Conservation (phyloP, 1,140 invertebrate species). For the Mya arenaria region DNA sequence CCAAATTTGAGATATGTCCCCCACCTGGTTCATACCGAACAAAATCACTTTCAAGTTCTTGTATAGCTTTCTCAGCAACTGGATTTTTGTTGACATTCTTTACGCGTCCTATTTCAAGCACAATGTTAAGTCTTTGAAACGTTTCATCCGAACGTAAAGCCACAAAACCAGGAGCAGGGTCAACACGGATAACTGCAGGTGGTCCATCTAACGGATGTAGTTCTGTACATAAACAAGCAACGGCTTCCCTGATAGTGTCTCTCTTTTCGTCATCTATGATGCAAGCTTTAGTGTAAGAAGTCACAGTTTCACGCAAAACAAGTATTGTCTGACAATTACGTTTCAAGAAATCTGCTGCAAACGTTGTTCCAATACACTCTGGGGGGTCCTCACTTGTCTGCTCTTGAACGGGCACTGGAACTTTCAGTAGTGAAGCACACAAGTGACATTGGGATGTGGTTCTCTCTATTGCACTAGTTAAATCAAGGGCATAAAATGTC, state of each 20-base stretch:
- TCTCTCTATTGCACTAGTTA: slow-evolving; percentile 27
- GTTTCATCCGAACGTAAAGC: slow-evolving; percentile 13
- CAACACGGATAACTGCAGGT: slow-evolving; percentile 25
- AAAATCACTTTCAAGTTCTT: slow-evolving; percentile 49
- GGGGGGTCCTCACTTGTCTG: slow-evolving; percentile 23
- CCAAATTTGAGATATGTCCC: not conserved
- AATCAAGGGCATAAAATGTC: slow-evolving; percentile 59
- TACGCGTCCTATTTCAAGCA: slow-evolving; percentile 33
- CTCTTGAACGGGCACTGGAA: not conserved
- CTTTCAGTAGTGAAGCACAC: slow-evolving; percentile 49
- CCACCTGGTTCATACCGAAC: slow-evolving; percentile 15
- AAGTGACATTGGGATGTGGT: slow-evolving; percentile 35
- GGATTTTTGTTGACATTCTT: slow-evolving; percentile 57
- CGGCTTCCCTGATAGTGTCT: not conserved
- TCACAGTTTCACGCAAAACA: slow-evolving; percentile 53
- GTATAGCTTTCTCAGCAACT: slow-evolving; percentile 45
- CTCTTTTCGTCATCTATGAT: slow-evolving; percentile 31
- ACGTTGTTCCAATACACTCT: slow-evolving; percentile 28
- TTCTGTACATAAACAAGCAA: not conserved
- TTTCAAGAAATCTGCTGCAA: slow-evolving; percentile 54
- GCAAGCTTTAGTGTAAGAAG: slow-evolving; percentile 44
- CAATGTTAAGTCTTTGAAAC: not conserved
- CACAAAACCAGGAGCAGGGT: slow-evolving; percentile 28
- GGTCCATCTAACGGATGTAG: slow-evolving; percentile 47
- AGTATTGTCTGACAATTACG: slow-evolving; percentile 45